phyloP scores from a whole-genome alignment of 2,113 vertebrate genomes.

The Natator depressus region DNA sequence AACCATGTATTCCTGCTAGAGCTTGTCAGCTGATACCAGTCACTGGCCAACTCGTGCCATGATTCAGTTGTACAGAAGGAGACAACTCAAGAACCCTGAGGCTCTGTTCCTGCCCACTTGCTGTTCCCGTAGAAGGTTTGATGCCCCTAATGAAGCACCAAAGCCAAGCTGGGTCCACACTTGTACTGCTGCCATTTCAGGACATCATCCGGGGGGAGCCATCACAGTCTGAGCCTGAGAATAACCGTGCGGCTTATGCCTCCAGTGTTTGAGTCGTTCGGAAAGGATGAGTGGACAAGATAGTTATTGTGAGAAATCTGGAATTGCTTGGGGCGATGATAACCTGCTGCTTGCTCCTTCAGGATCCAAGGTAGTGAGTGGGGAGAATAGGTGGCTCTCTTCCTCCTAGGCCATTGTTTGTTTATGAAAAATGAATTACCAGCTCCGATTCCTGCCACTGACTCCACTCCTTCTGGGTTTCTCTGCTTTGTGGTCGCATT shows the following conservation, averaged over 20 bases:
- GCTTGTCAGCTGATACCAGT: conserved; percentile 23
- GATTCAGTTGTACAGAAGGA: background rate
- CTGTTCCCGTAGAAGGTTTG: rapidly evolving
- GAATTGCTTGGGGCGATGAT: background rate
- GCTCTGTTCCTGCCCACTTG: background rate
- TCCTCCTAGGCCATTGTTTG: conserved; percentile 1
- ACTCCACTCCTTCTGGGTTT: conserved; percentile 47
- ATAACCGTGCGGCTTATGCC: rapidly evolving
- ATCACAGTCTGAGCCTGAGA: background rate
- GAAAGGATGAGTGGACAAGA: background rate
- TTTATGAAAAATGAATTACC: conserved; percentile 42
- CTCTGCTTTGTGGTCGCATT: conserved; percentile 59
- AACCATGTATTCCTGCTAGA: background rate
- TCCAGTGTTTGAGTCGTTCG: background rate
- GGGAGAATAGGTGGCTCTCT: conserved; percentile 10
- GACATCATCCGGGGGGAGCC: background rate
- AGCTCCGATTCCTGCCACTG: conserved; percentile 4
- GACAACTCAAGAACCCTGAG: background rate
- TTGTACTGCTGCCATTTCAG: background rate
- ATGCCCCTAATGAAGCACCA: rapidly evolving
- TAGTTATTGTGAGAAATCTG: background rate
- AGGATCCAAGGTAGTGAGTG: background rate
- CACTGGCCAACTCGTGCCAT: rapidly evolving
- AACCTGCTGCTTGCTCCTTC: background rate
- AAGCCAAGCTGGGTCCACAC: rapidly evolving